phyloP scores from a whole-genome alignment of 2,113 vertebrate genomes.

The Thermophis baileyi region DNA sequence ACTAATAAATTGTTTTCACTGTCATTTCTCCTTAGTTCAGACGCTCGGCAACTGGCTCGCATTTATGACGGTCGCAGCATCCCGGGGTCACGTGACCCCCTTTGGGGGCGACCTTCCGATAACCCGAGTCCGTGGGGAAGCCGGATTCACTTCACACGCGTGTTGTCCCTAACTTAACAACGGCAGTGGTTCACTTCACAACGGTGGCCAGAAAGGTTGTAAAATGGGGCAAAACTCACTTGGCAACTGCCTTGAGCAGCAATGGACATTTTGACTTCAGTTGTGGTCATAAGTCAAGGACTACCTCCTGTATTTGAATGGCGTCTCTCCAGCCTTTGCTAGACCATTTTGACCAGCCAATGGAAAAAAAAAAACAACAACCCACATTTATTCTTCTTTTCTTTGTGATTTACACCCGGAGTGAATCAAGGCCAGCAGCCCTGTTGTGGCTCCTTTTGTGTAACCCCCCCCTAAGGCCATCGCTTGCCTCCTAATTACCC shows the following conservation, averaged over 20 bases:
- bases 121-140: too few relatives aligned
- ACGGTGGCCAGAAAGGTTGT: too few relatives aligned
- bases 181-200: background rate
- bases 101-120: too few relatives aligned
- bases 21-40: background rate
- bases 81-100: too few relatives aligned
- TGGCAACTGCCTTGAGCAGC: background rate
- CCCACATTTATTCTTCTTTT: background rate
- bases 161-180: background rate
- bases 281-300: background rate
- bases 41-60: background rate
- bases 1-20: background rate
- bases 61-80: background rate
- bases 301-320: background rate
- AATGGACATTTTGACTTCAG: too few relatives aligned
- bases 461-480: background rate
- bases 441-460: background rate
- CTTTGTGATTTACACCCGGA: rapidly evolving
- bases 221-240: background rate
- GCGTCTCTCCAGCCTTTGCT: background rate
- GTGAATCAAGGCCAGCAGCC: background rate
- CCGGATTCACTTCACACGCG: background rate
- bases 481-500: rapidly evolving
- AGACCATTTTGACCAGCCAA: conserved; percentile 48
- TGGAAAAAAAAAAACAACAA: background rate